Base-by-base conservation (phyloP, 2,888 invertebrate genomes). In the Pseudoips prasinana region DNA sequence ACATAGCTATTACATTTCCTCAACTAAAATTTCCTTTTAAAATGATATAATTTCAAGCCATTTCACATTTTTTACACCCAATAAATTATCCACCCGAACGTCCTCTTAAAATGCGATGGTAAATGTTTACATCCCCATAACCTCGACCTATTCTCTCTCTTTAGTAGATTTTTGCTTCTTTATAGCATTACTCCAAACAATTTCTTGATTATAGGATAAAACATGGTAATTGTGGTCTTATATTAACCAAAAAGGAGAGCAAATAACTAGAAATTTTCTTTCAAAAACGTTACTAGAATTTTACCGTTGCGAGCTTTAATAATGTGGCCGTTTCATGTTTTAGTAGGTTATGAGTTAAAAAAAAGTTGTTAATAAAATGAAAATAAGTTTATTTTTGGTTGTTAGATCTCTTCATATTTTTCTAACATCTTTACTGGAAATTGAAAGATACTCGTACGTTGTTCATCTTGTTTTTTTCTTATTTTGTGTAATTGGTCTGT, bases 171-270 rank as follows among this genome's bases (percentile, higher is more conserved):
- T 40, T 50, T 41, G 4, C 35, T 40, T 55, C 38, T 49, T 49
- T 46, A 54, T 34, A 41, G 27, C 36, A 27, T 14, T 19, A 10
- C 8, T 38, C 30, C 33, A 33, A 39, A 54, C 43, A 50, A 37
- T 58, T 49, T 44, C 51, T 58, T 40, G 32, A 55, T 55, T 44
- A 55, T 40, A 22, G 19, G 23, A 34, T 55, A 29, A 31, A 41
- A 35, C 28, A 31, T 33, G 43, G 32, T 46, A 44, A 54, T 44
- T 42, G 39, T 22, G 28, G 23, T 28, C 20, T 34, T 29, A 25
- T 46, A 33, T 38, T 40, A 36, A 36, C 29, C 2, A 3, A 2
- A 25, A 38, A 38, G 24, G 33, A 33, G n/a, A 30, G 27, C 29
- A 11, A 22, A 7, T 25, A 33, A 34, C 22, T 38, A 22, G 8